A percentile compares a stretch with the other conserved stretches of the same genome.
phyloP scores from a whole-genome alignment of 2,113 vertebrate species.

The Leuciscus idus region DNA sequence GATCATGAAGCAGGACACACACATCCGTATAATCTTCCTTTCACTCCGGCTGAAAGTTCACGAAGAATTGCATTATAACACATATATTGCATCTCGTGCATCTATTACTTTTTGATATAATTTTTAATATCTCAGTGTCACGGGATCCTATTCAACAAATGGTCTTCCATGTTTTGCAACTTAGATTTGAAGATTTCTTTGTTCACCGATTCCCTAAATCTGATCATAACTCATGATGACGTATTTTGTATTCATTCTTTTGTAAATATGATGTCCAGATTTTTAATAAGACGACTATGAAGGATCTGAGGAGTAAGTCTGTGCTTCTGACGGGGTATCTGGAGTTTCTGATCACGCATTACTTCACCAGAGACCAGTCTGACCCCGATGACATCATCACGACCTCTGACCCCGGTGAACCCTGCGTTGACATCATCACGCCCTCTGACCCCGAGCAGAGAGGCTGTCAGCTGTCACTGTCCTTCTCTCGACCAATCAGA shows the following conservation, averaged over 20 bases:
- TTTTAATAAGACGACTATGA: slow-evolving; percentile 85
- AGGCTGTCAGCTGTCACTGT: slow-evolving; percentile 90
- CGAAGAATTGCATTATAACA: too few relatives aligned
- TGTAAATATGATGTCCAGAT: slow-evolving; percentile 71
- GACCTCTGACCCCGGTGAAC: slow-evolving; percentile 73
- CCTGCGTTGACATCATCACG: slow-evolving; percentile 83
- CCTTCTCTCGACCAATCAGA: slow-evolving; percentile 82
- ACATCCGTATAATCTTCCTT: too few relatives aligned
- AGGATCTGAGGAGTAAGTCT: slow-evolving; percentile 87
- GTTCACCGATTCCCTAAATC: too few relatives aligned
- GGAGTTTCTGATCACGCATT: slow-evolving; percentile 85
- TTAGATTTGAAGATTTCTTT: too few relatives aligned
- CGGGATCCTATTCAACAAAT: too few relatives aligned
- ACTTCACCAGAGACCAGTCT: slow-evolving; percentile 69
- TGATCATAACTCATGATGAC: neutral
- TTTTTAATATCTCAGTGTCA: too few relatives aligned
- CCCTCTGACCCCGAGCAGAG: slow-evolving; percentile 80
- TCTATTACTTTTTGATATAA: too few relatives aligned
- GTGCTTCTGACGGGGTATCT: slow-evolving; percentile 90
- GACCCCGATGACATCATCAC: slow-evolving; percentile 81
- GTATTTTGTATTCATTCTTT: neutral
- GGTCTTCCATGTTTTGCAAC: too few relatives aligned
- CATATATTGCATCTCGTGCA: too few relatives aligned
- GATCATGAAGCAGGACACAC: too few relatives aligned
- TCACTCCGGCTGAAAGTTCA: too few relatives aligned